Percentiles rank a stretch among this genome's conserved stretches.
These are phyloP conservation scores for Penelope pileata DNA, from an alignment of 2,113 vertebrate genomes.

Conservation along the genomic window DNA sequence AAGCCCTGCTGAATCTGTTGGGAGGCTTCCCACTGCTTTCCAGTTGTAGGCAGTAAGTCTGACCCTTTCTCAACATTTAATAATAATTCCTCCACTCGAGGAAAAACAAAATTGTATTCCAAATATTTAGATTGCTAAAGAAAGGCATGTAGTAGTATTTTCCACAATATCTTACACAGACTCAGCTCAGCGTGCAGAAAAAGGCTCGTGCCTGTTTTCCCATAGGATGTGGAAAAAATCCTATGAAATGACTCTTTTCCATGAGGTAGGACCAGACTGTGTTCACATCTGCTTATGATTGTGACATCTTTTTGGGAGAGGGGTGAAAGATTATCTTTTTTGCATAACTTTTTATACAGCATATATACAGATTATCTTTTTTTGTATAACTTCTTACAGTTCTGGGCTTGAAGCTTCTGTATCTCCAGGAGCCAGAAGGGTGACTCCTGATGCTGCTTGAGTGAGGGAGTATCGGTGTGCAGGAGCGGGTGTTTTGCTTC, in stretches of 20 bases:
- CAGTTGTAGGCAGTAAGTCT: not conserved
- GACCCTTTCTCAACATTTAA: slow-evolving; percentile 1
- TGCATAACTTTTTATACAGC: too few relatives aligned
- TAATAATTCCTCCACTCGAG: not conserved
- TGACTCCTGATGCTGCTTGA: not conserved
- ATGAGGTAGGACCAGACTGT: not conserved
- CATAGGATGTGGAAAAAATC: slow-evolving; percentile 22
- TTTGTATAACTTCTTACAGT: too few relatives aligned
- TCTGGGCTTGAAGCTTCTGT: not conserved
- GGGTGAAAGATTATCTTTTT: not conserved
- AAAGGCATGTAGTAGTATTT: slow-evolving; percentile 34
- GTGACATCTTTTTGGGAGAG: not conserved
- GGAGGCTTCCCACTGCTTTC: not conserved
- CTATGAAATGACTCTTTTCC: not conserved
- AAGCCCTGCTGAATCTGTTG: not conserved
- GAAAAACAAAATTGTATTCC: slow-evolving; percentile 9
- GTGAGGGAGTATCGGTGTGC: not conserved
- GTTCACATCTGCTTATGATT: not conserved
- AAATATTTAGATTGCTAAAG: slow-evolving; percentile 55
- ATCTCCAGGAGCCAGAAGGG: not conserved
- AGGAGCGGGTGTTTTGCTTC: not conserved
- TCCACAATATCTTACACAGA: slow-evolving; percentile 10
- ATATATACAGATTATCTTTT: too few relatives aligned
- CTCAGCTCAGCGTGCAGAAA: not conserved
- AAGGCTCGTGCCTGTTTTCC: slow-evolving; percentile 16